Evolutionary conservation across 2,888 invertebrate genomes (phyloP).

Genomic region (Pyrgus malvae): DNA sequence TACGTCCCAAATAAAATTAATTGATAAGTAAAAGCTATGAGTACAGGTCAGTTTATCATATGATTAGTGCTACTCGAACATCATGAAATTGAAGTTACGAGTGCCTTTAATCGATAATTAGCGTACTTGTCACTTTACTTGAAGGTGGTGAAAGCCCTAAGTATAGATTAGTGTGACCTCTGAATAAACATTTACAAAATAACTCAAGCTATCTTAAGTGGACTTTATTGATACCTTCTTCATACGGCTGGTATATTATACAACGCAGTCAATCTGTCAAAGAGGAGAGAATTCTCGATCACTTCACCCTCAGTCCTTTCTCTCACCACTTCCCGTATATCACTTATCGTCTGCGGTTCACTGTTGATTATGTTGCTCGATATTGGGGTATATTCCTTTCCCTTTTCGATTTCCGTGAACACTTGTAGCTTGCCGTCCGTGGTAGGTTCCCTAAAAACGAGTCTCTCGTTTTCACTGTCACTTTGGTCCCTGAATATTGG

Average conservation of each 20-base stretch:
- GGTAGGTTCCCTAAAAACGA: conserved; percentile 43
- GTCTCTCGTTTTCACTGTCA: conserved; percentile 38
- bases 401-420: conserved; percentile 61
- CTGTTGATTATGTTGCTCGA: conserved; percentile 35
- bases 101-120: no score
- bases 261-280: conserved; percentile 62
- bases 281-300: conserved; percentile 61
- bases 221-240: conserved; percentile 25
- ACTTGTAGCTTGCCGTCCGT: conserved; percentile 68
- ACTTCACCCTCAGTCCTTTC: conserved; percentile 53
- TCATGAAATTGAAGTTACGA: no score
- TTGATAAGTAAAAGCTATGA: no score
- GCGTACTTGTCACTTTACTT: no score
- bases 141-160: no score
- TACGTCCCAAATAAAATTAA: no score
- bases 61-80: no score
- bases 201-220: no score
- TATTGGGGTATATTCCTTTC: conserved; percentile 39
- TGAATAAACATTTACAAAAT: no score
- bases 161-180: no score
- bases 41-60: no score
- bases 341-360: no score
- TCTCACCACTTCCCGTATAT: conserved; percentile 54
- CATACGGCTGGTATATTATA: conserved; percentile 66
- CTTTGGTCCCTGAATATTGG: conserved; percentile 44